phyloP scores from a whole-genome alignment of 2,797 vertebrate species.

The Strix occidentalis region DNA sequence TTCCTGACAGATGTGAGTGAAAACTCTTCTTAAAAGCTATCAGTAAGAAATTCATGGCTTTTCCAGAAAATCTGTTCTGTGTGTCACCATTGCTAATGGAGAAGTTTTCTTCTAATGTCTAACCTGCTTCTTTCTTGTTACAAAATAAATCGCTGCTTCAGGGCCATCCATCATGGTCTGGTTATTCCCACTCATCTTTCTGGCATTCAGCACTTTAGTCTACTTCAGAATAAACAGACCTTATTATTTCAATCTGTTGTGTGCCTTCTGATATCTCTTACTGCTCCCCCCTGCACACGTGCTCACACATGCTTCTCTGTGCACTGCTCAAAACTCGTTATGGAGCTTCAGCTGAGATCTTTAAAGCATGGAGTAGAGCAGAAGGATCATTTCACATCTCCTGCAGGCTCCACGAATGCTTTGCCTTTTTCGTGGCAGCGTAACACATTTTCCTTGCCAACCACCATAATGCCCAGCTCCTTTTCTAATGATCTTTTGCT shows the following conservation, averaged over 20 bases:
- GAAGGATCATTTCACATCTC: neutral
- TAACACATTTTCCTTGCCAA: neutral
- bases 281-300: neutral
- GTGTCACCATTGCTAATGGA: neutral
- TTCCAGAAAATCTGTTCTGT: neutral
- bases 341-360: neutral
- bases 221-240: conserved; percentile 38
- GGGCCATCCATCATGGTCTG: conserved; percentile 11
- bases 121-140: neutral
- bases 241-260: conserved; percentile 12
- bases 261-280: neutral
- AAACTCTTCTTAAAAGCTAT: neutral
- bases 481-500: neutral
- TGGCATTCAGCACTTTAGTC: conserved; percentile 5
- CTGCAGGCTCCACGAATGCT: neutral
- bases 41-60: neutral
- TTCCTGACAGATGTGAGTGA: neutral
- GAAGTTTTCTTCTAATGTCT: neutral
- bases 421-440: neutral
- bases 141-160: conserved; percentile 33
- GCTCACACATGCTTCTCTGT: neutral
- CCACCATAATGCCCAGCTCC: neutral
- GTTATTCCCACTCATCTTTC: conserved; percentile 50
- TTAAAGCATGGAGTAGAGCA: neutral
- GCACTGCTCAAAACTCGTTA: neutral